A percentile compares a stretch with the other conserved stretches of the same genome.
Evolutionary conservation across 2,113 vertebrate species (phyloP).

Genomic region (Canis aureus): DNA sequence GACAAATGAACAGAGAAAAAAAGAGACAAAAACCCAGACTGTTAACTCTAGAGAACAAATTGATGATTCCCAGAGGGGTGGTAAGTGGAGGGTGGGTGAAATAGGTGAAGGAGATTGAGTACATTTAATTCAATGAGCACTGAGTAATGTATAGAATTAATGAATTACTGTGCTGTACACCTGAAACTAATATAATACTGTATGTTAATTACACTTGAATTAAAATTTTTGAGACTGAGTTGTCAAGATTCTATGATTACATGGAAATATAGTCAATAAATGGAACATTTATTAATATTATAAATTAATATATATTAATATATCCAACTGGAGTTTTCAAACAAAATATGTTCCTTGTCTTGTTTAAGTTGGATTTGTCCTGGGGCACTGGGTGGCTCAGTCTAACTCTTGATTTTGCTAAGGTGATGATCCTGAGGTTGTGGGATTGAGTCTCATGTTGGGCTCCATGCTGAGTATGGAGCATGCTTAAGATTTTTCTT

Average conservation of each 20-base stretch:
- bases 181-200: neutral
- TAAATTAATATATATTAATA: too few species aligned
- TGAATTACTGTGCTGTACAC: neutral
- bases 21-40: neutral
- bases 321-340: neutral
- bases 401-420: neutral
- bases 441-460: neutral
- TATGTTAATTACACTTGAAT: neutral
- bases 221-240: neutral
- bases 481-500: neutral
- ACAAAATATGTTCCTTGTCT: neutral
- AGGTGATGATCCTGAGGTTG: neutral
- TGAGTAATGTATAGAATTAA: neutral
- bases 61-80: neutral
- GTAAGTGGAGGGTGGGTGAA: neutral
- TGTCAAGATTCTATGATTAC: neutral
- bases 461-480: neutral
- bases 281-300: too few species aligned
- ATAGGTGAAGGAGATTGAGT: neutral
- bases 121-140: neutral
- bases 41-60: neutral
- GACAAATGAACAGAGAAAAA: neutral
- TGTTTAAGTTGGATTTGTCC: neutral
- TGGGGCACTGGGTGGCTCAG: neutral
- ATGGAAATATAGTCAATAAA: neutral